Percentiles rank a stretch among this genome's conserved stretches.
These are phyloP conservation scores for Erythrocebus patas DNA, from an alignment of 2,113 vertebrate species.

Conservation along the genomic window DNA sequence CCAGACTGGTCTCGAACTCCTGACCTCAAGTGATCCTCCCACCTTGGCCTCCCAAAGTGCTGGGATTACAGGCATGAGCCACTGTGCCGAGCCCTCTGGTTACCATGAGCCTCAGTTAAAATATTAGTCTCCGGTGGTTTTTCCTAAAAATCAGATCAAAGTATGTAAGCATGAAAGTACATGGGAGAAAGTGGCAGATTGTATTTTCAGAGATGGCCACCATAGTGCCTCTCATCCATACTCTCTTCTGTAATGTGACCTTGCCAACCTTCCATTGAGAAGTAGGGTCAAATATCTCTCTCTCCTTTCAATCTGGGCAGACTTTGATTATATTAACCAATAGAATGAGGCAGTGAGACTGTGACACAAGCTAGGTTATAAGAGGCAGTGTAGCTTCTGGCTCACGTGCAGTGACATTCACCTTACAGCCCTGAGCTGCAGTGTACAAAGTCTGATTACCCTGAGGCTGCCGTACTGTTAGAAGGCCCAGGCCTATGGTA, in stretches of 20 bases:
- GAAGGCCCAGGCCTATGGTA: not conserved
- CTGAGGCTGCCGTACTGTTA: not conserved
- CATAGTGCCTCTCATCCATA: not conserved
- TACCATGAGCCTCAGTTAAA: not conserved
- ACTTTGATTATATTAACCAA: not conserved
- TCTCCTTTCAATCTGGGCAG: not conserved
- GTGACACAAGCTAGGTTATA: not conserved
- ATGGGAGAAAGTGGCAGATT: not conserved
- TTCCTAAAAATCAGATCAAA: not conserved
- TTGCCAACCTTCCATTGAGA: constrained; percentile 9
- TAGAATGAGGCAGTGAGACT: not conserved
- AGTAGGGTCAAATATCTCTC: not conserved
- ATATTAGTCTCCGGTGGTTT: not conserved
- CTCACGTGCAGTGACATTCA: not conserved
- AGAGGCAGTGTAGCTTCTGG: not conserved
- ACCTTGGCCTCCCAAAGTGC: too few species aligned
- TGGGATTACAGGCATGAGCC: too few species aligned
- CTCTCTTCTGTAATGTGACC: not conserved
- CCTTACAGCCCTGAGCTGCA: not conserved
- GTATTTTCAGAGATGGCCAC: not conserved
- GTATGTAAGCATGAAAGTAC: not conserved
- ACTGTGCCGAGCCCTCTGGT: too few species aligned
- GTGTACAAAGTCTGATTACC: not conserved
- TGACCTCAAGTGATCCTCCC: too few species aligned
- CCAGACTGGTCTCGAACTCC: too few species aligned